Conservation (phyloP, 2,797 vertebrate genomes). For the Neostethus bicornis region DNA sequence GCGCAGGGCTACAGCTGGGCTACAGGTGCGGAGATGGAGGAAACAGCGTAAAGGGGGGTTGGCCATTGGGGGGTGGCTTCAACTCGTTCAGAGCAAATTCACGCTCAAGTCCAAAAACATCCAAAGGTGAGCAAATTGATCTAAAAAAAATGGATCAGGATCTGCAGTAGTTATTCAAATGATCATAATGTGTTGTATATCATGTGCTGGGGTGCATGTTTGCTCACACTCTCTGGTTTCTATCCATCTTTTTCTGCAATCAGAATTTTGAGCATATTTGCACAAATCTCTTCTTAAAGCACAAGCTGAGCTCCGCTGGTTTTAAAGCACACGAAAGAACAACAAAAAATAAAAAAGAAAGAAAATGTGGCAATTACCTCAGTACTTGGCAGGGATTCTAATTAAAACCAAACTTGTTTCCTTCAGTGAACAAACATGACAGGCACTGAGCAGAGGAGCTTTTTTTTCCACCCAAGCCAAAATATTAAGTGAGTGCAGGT, state of each 20-base stretch:
- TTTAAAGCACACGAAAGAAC: constrained; percentile 48
- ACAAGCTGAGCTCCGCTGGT: constrained; percentile 6
- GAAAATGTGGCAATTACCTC: constrained; percentile 79
- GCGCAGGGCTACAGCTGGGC: constrained; percentile 73
- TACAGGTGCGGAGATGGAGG: constrained; percentile 69
- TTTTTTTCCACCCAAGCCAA: constrained; percentile 77
- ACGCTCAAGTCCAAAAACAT: constrained; percentile 25
- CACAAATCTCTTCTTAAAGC: constrained; percentile 4
- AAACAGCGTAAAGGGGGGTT: constrained; percentile 1
- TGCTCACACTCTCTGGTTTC: neutral
- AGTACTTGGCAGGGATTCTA: constrained; percentile 81
- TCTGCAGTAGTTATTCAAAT: constrained; percentile 24
- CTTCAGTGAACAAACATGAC: constrained; percentile 84
- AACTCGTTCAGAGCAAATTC: constrained; percentile 38
- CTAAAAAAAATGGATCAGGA: neutral
- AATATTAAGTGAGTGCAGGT: constrained; percentile 89
- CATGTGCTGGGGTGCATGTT: neutral
- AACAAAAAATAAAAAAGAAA: constrained; percentile 52
- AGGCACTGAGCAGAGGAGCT: constrained; percentile 74
- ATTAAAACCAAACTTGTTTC: constrained; percentile 90
- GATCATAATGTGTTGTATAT: constrained; percentile 21
- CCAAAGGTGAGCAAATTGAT: constrained; percentile 6
- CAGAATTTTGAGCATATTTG: constrained; percentile 27
- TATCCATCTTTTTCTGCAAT: constrained; percentile 17
- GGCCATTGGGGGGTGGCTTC: constrained; percentile 15